Percentiles rank a stretch among this genome's conserved stretches.
These are phyloP conservation scores for Illadopsis cleaveri DNA, from an alignment of 2,113 vertebrate genomes.

Conservation along the genomic window DNA sequence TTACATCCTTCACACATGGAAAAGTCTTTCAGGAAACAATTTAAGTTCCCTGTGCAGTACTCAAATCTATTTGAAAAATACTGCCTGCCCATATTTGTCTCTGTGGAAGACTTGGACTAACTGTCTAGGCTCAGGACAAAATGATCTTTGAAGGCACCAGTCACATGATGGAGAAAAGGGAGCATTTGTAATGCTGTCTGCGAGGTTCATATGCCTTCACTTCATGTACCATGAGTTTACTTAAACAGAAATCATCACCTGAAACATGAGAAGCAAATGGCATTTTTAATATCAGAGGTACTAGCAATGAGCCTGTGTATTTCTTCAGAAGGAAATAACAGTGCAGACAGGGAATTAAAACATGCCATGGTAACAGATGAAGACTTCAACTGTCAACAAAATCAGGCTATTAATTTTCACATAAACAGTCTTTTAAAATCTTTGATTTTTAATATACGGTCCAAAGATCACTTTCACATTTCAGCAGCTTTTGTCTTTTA, in stretches of 20 bases:
- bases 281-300: slow-evolving; percentile 1
- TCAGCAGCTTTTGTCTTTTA: slow-evolving; percentile 59
- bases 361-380: slow-evolving; percentile 54
- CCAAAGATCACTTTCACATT: slow-evolving; percentile 51
- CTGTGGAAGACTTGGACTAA: background rate
- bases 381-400: slow-evolving; percentile 57
- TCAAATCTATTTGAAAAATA: slow-evolving; percentile 24
- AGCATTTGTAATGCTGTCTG: background rate
- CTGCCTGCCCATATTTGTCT: background rate
- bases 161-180: background rate
- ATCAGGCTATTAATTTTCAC: slow-evolving; percentile 46
- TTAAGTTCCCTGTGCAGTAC: background rate
- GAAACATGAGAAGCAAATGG: slow-evolving; percentile 1
- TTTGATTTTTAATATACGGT: slow-evolving; percentile 35
- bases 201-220: background rate
- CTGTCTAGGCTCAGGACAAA: background rate
- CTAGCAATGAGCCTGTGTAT: background rate
- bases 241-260: background rate
- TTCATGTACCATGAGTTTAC: background rate
- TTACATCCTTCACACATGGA: background rate
- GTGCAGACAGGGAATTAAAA: slow-evolving; percentile 46
- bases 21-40: background rate
- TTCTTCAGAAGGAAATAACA: slow-evolving; percentile 35
- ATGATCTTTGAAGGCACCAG: background rate
- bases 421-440: slow-evolving; percentile 36